These are phyloP conservation scores for Cydia pomonella DNA, from an alignment of 1,140 invertebrate species.

Conservation along the genomic window DNA sequence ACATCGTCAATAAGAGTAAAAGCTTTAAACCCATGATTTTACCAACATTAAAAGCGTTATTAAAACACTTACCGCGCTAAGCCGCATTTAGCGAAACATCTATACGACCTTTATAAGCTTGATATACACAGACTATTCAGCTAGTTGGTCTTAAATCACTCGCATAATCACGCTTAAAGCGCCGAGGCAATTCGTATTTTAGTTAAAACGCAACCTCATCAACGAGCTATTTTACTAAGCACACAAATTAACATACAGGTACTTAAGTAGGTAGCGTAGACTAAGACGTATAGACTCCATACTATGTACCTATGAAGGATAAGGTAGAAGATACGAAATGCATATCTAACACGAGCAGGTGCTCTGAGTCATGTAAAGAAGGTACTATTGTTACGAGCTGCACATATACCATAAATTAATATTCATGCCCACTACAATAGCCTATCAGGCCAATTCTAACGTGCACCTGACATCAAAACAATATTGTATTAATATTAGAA, in stretches of 20 bases:
- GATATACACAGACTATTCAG: constrained; percentile 31
- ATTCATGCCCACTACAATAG: no score
- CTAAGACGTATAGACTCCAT: background rate
- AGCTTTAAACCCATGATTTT: background rate
- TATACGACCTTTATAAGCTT: constrained; percentile 20
- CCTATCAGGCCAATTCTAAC: no score
- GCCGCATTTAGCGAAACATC: background rate
- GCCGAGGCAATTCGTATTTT: constrained; percentile 24
- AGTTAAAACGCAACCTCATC: constrained; percentile 29
- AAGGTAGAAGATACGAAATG: background rate
- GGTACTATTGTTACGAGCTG: no score
- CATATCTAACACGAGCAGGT: background rate
- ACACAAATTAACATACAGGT: constrained; percentile 29
- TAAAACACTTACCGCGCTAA: background rate
- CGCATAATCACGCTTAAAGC: background rate
- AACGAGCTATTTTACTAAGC: constrained; percentile 24
- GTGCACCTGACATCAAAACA: no score
- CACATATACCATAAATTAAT: no score
- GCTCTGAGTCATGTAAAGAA: no score
- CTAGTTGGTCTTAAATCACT: constrained; percentile 20
- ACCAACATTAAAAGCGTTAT: background rate
- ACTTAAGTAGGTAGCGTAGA: background rate
- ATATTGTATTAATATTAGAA: no score
- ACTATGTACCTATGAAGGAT: background rate
- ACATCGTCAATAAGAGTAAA: background rate